These are phyloP conservation scores for Alosa sapidissima DNA, from an alignment of 2,797 vertebrate genomes.

Conservation along the genomic window DNA sequence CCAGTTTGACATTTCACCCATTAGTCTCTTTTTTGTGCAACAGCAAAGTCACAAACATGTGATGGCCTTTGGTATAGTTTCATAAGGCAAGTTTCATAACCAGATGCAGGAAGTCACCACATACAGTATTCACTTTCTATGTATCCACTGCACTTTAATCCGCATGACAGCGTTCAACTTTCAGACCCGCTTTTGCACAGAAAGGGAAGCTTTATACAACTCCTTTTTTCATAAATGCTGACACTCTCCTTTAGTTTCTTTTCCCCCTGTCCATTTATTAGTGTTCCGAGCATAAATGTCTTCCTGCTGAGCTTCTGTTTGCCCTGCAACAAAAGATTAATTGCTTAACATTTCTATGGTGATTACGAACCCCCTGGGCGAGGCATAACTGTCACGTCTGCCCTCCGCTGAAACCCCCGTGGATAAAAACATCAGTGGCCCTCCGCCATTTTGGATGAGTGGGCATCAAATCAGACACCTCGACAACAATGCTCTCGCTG, in stretches of 20 bases:
- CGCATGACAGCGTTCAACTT: neutral
- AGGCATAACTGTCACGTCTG: constrained; percentile 58
- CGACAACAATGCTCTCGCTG: constrained; percentile 27
- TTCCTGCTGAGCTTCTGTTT: constrained; percentile 53
- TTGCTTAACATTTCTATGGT: constrained; percentile 63
- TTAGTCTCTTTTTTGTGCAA: neutral
- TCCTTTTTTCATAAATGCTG: constrained; percentile 40
- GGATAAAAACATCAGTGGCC: constrained; percentile 43
- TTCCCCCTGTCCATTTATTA: constrained; percentile 57
- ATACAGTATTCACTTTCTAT: neutral
- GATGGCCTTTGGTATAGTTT: neutral
- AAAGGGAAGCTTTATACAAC: neutral
- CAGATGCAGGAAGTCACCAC: neutral
- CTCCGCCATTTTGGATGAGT: constrained; percentile 37
- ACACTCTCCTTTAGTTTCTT: constrained; percentile 27
- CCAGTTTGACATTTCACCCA: constrained; percentile 12
- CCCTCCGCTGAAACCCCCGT: constrained; percentile 33
- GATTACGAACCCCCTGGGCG: constrained; percentile 47
- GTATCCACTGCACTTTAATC: neutral
- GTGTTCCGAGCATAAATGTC: constrained; percentile 54
- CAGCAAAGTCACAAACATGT: neutral
- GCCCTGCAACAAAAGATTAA: constrained; percentile 53
- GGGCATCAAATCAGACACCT: constrained; percentile 25
- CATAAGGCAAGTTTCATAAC: neutral
- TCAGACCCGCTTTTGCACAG: neutral